A percentile compares a stretch with the other conserved stretches of the same genome.
phyloP scores from a whole-genome alignment of 2,888 invertebrate genomes.

The Plebejus argus region DNA sequence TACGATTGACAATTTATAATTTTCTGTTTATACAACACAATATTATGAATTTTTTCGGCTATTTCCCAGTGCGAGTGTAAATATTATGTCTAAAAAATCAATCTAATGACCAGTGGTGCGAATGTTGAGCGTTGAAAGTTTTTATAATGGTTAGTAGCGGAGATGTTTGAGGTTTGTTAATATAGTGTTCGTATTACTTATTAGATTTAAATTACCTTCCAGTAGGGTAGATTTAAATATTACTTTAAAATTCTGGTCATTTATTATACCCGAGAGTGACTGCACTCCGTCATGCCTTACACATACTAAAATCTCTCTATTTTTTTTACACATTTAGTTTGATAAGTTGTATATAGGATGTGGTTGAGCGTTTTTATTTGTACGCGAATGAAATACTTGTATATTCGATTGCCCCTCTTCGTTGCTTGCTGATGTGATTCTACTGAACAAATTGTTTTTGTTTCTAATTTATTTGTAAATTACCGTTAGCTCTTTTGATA shows the following conservation, averaged over 20 bases:
- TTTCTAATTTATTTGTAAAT: conserved; percentile 79
- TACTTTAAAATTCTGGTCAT: conserved; percentile 58
- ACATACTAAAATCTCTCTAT: conserved; percentile 70
- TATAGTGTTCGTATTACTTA: conserved; percentile 61
- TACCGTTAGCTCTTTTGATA: conserved; percentile 68
- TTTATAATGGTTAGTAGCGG: conserved; percentile 72
- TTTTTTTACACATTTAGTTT: conserved; percentile 59
- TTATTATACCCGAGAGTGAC: conserved; percentile 46
- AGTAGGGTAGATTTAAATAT: conserved; percentile 45
- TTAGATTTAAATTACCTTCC: conserved; percentile 54
- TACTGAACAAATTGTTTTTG: conserved; percentile 79
- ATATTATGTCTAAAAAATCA: conserved; percentile 38
- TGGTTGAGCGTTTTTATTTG: conserved; percentile 59
- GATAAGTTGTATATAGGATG: conserved; percentile 65
- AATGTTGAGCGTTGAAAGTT: conserved; percentile 79
- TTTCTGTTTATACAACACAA: not conserved
- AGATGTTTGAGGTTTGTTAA: conserved; percentile 74
- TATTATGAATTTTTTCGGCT: not conserved
- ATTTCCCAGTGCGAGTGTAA: not conserved
- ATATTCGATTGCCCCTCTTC: conserved; percentile 38
- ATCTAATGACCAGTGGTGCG: conserved; percentile 76
- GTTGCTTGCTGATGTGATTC: conserved; percentile 65
- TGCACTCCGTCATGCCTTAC: conserved; percentile 47
- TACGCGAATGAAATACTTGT: conserved; percentile 50
- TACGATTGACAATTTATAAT: not conserved